phyloP scores from a whole-genome alignment of 1,140 invertebrate genomes.

The Calliopsis andreniformis region DNA sequence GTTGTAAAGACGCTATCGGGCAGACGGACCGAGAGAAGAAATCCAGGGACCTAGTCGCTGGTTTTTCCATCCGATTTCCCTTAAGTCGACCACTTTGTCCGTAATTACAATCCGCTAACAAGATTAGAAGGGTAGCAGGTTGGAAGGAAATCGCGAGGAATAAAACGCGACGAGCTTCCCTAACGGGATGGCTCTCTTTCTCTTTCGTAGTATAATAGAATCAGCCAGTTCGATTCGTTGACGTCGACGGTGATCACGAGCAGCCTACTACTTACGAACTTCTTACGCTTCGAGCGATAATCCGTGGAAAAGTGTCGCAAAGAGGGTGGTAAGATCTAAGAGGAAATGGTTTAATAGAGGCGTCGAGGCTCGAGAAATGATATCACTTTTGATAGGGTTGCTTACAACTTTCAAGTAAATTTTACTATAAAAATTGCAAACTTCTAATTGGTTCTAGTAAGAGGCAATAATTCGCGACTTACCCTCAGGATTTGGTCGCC shows the following conservation, averaged over 20 bases:
- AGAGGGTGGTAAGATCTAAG: too few relatives aligned
- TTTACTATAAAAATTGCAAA: neutral
- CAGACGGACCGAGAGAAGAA: neutral
- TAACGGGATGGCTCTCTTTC: neutral
- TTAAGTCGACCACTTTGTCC: constrained; percentile 31
- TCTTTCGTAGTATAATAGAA: constrained; percentile 23
- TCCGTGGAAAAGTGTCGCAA: neutral
- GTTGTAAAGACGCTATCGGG: neutral
- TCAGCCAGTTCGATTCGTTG: constrained; percentile 4
- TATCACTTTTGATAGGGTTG: too few relatives aligned
- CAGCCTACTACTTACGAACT: neutral
- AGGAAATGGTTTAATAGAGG: too few relatives aligned
- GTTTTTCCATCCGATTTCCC: constrained; percentile 44
- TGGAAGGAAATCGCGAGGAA: constrained; percentile 19
- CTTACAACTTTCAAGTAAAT: too few relatives aligned
- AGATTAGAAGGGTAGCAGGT: constrained; percentile 53
- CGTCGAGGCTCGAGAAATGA: too few relatives aligned
- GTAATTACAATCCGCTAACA: constrained; percentile 64
- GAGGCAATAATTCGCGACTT: constrained; percentile 38
- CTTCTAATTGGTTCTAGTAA: neutral
- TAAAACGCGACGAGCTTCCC: constrained; percentile 3
- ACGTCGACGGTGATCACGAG: neutral
- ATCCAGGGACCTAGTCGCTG: constrained; percentile 5
- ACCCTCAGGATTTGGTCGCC: constrained; percentile 89
- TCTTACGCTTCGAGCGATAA: neutral